Evolutionary conservation across 1,140 invertebrate species (phyloP).

Genomic region (Caenorhabditis tropicalis): DNA sequence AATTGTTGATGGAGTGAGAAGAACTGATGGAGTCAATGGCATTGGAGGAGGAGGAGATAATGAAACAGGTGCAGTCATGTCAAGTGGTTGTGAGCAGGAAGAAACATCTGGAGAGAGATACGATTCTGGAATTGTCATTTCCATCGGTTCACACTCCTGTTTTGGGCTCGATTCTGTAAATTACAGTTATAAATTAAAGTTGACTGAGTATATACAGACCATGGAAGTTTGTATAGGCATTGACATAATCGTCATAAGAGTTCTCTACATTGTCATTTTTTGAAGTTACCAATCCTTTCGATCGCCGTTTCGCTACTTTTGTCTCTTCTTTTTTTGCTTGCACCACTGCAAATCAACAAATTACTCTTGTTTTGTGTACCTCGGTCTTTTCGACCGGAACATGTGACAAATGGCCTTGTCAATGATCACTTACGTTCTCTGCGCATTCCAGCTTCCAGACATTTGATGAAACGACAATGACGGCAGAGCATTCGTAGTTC

Average conservation of each 20-base stretch:
- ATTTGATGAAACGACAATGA: constrained; percentile 56
- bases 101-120: constrained; percentile 27
- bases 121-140: constrained; percentile 20
- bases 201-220: background rate
- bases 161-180: background rate
- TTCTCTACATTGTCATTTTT: constrained; percentile 35
- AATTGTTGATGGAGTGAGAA: background rate
- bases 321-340: constrained; percentile 46
- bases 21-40: constrained; percentile 28
- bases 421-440: constrained; percentile 50
- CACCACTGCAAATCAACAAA: constrained; percentile 47
- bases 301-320: constrained; percentile 43
- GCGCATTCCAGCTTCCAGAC: constrained; percentile 53
- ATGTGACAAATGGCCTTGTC: constrained; percentile 26
- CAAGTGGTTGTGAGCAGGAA: background rate
- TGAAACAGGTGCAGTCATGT: background rate
- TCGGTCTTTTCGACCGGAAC: background rate
- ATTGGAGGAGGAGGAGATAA: background rate
- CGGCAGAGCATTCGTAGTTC: constrained; percentile 57
- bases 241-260: background rate
- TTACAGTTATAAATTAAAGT: background rate
- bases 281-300: constrained; percentile 34
- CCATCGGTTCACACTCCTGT: background rate
- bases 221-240: background rate
- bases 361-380: constrained; percentile 25